Evolutionary conservation across 2,888 invertebrate genomes (phyloP).

Genomic region (Drosophila demipolita): DNA sequence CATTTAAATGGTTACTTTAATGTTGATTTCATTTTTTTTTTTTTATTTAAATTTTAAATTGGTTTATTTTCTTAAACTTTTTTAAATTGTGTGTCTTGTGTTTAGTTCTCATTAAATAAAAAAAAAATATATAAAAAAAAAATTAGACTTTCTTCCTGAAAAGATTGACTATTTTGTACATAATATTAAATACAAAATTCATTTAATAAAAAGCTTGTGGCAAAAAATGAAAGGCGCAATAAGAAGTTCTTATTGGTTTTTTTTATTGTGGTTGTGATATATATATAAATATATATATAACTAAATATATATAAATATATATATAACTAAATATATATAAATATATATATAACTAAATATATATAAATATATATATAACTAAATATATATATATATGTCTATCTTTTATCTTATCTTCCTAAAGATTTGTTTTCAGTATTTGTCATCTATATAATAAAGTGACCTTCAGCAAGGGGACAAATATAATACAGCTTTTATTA

Average conservation of each 20-base stretch:
- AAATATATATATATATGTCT: too few relatives aligned
- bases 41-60: background rate
- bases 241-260: background rate
- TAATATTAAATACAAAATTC: background rate
- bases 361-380: too few relatives aligned
- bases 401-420: too few relatives aligned
- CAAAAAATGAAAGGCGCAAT: background rate
- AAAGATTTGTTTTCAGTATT: too few relatives aligned
- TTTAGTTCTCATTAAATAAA: background rate
- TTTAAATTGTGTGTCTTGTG: background rate
- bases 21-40: background rate
- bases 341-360: too few relatives aligned
- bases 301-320: too few relatives aligned
- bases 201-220: rapidly evolving
- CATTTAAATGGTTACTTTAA: background rate
- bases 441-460: background rate
- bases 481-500: background rate
- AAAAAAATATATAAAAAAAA: background rate
- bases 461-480: background rate
- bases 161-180: background rate
- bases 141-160: background rate
- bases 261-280: background rate
- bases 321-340: too few relatives aligned
- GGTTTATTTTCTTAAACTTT: too few relatives aligned
- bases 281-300: too few relatives aligned